phyloP scores from a whole-genome alignment of 2,888 invertebrate species.

The Sarcophaga subvicina region DNA sequence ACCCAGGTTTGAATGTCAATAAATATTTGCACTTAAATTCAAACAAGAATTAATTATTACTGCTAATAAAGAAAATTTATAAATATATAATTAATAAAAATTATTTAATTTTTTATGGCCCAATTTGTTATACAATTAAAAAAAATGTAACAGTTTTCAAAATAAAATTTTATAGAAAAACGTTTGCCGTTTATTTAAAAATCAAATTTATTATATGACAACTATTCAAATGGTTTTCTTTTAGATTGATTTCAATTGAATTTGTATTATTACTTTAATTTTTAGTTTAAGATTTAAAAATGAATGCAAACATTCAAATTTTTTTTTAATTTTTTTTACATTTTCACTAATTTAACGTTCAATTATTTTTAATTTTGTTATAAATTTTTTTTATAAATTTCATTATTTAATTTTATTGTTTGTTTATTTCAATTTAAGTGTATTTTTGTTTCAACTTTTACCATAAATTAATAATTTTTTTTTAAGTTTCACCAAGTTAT shows the following conservation, averaged over 20 bases:
- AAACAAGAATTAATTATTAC: slow-evolving; percentile 38
- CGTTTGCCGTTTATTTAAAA: slow-evolving; percentile 10
- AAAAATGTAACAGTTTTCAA: slow-evolving; percentile 35
- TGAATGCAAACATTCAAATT: slow-evolving; percentile 64
- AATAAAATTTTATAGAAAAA: too few species aligned
- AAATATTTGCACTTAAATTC: slow-evolving; percentile 66
- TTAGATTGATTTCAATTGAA: slow-evolving; percentile 29
- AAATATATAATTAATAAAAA: slow-evolving; percentile 16
- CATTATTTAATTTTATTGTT: slow-evolving; percentile 55
- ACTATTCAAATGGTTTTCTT: slow-evolving; percentile 37
- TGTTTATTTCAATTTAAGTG: slow-evolving; percentile 45
- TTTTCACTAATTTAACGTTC: slow-evolving; percentile 56
- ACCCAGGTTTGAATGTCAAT: slow-evolving; percentile 18
- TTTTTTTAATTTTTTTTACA: slow-evolving; percentile 35
- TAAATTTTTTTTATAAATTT: slow-evolving; percentile 58
- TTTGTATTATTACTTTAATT: slow-evolving; percentile 23
- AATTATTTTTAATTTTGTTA: slow-evolving; percentile 53
- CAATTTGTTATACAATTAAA: slow-evolving; percentile 34
- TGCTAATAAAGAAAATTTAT: slow-evolving; percentile 10
- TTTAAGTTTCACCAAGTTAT: slow-evolving; percentile 71
- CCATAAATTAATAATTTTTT: slow-evolving; percentile 71
- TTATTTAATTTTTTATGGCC: slow-evolving; percentile 54
- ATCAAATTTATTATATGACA: slow-evolving; percentile 43
- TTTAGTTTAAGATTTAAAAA: slow-evolving; percentile 27
- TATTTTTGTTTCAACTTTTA: slow-evolving; percentile 69